These are phyloP conservation scores for Drosophila falleni DNA, from an alignment of 2,888 invertebrate genomes.

Conservation along the genomic window DNA sequence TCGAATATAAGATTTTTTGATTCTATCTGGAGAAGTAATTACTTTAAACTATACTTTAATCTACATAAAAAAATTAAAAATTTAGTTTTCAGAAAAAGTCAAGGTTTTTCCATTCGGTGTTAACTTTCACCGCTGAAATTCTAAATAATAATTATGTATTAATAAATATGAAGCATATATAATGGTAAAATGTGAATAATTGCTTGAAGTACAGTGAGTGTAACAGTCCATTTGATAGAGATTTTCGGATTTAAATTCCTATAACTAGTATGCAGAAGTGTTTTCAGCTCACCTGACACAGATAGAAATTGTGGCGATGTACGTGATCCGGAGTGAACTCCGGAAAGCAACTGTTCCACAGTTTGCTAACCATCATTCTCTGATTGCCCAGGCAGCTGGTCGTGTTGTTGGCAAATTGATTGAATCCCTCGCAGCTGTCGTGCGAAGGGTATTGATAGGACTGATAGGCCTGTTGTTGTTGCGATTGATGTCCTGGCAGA, in stretches of 20 bases:
- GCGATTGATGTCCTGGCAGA: conserved; percentile 56
- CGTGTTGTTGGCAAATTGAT: conserved; percentile 81
- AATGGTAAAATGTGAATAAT: too few relatives aligned
- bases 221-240: neutral
- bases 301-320: conserved; percentile 85
- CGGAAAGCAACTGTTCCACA: conserved; percentile 86
- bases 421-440: conserved; percentile 83
- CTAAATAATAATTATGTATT: too few relatives aligned
- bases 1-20: too few relatives aligned
- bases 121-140: too few relatives aligned
- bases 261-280: neutral
- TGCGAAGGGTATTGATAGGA: conserved; percentile 71
- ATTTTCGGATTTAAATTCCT: neutral
- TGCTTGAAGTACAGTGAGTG: too few relatives aligned
- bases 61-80: too few relatives aligned
- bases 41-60: too few relatives aligned
- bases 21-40: too few relatives aligned
- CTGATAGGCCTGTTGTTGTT: conserved; percentile 67
- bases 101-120: too few relatives aligned
- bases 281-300: conserved; percentile 83
- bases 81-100: too few relatives aligned
- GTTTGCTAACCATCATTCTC: conserved; percentile 86
- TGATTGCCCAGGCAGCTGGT: conserved; percentile 82
- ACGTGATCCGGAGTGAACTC: conserved; percentile 85
- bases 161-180: too few relatives aligned